Conservation (phyloP, 2,888 invertebrate genomes). For the Stictocephala bisonia region DNA sequence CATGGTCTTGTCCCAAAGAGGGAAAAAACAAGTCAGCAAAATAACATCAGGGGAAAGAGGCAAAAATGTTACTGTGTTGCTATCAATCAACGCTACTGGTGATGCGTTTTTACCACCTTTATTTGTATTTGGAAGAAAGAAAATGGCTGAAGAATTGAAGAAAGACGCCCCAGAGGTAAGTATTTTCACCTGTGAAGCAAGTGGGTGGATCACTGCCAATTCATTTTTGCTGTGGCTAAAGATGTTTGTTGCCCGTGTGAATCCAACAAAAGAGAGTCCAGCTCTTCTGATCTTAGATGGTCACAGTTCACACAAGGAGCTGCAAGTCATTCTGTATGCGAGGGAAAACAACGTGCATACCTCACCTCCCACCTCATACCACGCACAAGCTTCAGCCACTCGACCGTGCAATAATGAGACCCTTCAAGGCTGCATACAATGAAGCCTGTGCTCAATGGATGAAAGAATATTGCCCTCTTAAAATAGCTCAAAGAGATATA, state of each 20-base stretch:
- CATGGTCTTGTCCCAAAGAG: not conserved
- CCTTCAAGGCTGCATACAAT: constrained; percentile 2
- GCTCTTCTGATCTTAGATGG: not conserved
- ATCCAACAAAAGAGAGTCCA: not conserved
- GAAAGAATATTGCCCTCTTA: not conserved
- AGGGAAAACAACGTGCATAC: not conserved
- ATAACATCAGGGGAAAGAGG: no score
- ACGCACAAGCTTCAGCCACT: not conserved
- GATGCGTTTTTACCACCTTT: no score
- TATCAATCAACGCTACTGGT: no score
- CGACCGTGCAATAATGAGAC: not conserved
- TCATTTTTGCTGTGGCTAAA: no score
- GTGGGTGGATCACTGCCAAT: not conserved
- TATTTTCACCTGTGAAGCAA: not conserved
- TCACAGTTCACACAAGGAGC: not conserved
- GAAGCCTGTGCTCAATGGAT: not conserved
- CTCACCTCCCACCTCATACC: no score
- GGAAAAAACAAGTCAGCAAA: no score
- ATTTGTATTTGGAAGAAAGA: no score
- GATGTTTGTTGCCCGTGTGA: no score
- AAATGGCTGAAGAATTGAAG: not conserved
- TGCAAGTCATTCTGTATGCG: not conserved
- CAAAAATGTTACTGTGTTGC: not conserved
- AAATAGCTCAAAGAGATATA: no score
- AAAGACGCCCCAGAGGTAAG: not conserved